Evolutionary conservation across 1,140 invertebrate genomes (phyloP).

Genomic region (Periplaneta americana): DNA sequence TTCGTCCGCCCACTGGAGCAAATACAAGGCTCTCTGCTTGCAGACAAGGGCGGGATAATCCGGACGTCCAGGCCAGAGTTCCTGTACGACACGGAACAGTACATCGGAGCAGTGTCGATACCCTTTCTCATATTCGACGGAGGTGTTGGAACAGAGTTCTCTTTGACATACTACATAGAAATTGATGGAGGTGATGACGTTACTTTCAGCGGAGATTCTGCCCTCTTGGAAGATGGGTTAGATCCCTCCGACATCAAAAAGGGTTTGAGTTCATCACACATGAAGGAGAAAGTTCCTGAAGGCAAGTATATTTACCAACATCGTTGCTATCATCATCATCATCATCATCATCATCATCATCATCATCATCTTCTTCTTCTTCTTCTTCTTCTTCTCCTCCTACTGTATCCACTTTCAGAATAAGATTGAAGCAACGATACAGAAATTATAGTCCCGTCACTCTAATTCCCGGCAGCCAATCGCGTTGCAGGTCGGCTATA

Average conservation of each 20-base stretch:
- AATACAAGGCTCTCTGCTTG: too few relatives aligned
- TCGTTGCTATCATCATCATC: too few relatives aligned
- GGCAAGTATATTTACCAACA: neutral
- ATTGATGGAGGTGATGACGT: neutral
- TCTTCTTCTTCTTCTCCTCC: too few relatives aligned
- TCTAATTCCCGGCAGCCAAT: too few relatives aligned
- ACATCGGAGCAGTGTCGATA: neutral
- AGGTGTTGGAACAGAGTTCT: neutral
- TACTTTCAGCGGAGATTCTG: neutral
- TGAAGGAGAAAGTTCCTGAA: neutral
- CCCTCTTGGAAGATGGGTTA: neutral
- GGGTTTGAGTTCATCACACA: neutral
- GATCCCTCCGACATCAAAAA: neutral
- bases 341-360: too few relatives aligned
- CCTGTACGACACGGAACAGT: neutral
- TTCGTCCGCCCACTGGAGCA: too few relatives aligned
- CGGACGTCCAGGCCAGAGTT: neutral
- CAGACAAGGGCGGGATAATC: neutral
- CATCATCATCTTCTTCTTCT: too few relatives aligned
- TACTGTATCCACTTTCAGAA: too few relatives aligned
- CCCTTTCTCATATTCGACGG: neutral
- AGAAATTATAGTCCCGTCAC: too few relatives aligned
- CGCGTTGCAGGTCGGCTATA: too few relatives aligned
- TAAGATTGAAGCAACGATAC: too few relatives aligned
- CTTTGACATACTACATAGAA: neutral